Percentiles rank a stretch among this genome's conserved stretches.
Evolutionary conservation across 2,113 vertebrate genomes (phyloP).

Genomic region (Ceratotherium simum): DNA sequence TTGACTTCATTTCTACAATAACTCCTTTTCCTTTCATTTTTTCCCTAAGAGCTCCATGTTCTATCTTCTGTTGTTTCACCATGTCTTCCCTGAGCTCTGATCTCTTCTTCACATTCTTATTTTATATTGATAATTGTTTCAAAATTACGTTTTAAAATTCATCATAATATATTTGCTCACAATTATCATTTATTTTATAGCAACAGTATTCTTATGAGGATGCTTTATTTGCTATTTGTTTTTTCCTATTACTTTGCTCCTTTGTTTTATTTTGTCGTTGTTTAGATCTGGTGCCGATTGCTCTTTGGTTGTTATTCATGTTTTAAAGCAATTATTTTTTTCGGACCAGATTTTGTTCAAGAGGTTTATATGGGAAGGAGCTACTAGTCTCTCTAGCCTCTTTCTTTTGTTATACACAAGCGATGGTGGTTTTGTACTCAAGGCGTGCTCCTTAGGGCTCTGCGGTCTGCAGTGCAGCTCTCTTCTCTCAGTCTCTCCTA

Average conservation of each 20-base stretch:
- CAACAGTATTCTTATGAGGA: background rate
- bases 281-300: background rate
- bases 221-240: background rate
- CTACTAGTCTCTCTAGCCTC: background rate
- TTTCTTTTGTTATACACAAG: background rate
- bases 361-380: background rate
- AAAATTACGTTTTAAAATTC: background rate
- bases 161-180: background rate
- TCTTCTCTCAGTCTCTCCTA: background rate
- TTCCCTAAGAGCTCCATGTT: background rate
- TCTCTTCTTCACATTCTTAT: background rate
- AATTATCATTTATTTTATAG: background rate
- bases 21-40: background rate
- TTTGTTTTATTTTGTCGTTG: background rate
- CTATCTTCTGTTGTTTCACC: background rate
- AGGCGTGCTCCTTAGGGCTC: background rate
- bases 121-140: slow-evolving; percentile 3
- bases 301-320: background rate
- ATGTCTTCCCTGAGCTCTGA: background rate
- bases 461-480: background rate
- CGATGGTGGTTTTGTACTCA: background rate
- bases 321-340: background rate
- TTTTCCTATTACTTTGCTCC: background rate
- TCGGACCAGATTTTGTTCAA: background rate
- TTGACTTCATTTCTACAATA: background rate